Evolutionary conservation across 1,140 invertebrate genomes (phyloP).

Genomic region (Pseudomyrmex dendroicus): DNA sequence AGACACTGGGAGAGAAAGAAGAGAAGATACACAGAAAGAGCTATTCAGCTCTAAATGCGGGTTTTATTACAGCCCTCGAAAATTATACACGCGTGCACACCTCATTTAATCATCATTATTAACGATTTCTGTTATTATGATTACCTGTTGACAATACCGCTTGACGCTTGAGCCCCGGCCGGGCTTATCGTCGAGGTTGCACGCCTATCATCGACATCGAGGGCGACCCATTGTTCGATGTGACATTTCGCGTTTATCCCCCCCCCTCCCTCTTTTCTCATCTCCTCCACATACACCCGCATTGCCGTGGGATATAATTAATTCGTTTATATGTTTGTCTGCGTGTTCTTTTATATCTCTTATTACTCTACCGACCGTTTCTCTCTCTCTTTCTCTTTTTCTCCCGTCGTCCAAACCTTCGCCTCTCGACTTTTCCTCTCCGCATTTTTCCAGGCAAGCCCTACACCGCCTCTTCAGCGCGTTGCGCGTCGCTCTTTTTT

Average conservation of each 20-base stretch:
- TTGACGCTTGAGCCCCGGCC: neutral
- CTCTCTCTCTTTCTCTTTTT: neutral
- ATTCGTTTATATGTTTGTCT: slow-evolving; percentile 43
- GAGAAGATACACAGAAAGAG: slow-evolving; percentile 36
- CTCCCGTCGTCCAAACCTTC: neutral
- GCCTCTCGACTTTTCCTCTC: slow-evolving; percentile 38
- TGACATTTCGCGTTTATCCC: slow-evolving; percentile 39
- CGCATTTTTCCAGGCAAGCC: slow-evolving; percentile 35
- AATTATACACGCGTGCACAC: slow-evolving; percentile 31
- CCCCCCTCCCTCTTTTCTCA: neutral
- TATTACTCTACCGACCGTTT: neutral
- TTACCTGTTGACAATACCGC: slow-evolving; percentile 46
- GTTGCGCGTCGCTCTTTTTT: slow-evolving; percentile 15
- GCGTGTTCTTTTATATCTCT: slow-evolving; percentile 25
- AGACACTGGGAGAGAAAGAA: neutral
- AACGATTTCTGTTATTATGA: slow-evolving; percentile 39
- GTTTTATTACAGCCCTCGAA: slow-evolving; percentile 32
- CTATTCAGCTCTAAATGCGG: slow-evolving; percentile 32
- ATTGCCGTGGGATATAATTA: slow-evolving; percentile 47
- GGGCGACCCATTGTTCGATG: slow-evolving; percentile 34
- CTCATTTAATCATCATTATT: slow-evolving; percentile 59
- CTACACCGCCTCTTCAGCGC: slow-evolving; percentile 36
- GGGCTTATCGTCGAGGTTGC: slow-evolving; percentile 30
- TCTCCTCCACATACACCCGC: too few species aligned
- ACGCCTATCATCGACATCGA: slow-evolving; percentile 39